Evolutionary conservation across 2,888 invertebrate genomes (phyloP).

Genomic region (Metellina segmentata): DNA sequence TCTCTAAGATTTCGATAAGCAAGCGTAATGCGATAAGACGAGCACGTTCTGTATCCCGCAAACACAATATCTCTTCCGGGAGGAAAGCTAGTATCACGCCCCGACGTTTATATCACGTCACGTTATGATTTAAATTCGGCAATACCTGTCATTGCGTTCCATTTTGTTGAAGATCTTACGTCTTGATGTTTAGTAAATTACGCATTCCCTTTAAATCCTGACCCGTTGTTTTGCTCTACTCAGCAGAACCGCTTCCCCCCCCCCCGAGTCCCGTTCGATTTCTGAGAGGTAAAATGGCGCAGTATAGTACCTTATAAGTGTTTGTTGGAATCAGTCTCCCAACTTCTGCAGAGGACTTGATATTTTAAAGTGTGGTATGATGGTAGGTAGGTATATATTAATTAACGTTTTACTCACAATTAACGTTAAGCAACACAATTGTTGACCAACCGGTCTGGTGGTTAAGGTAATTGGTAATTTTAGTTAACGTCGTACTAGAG

Average conservation of each 20-base stretch:
- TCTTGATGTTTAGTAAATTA: constrained; percentile 75
- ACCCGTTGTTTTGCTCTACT: constrained; percentile 67
- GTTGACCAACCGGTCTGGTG: too few relatives aligned
- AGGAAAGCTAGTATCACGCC: constrained; percentile 62
- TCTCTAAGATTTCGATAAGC: constrained; percentile 3
- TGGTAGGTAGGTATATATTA: too few relatives aligned
- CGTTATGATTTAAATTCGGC: constrained; percentile 76
- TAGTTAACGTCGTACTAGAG: too few relatives aligned
- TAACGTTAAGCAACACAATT: too few relatives aligned
- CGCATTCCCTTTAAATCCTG: constrained; percentile 71
- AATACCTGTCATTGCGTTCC: constrained; percentile 75
- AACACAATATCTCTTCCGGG: constrained; percentile 69
- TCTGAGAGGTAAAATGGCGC: constrained; percentile 37
- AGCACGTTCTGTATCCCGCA: constrained; percentile 54
- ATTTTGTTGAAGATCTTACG: constrained; percentile 74
- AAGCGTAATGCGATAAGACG: constrained; percentile 56
- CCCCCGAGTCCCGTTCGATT: constrained; percentile 4
- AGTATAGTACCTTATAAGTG: not conserved
- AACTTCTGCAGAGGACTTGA: too few relatives aligned
- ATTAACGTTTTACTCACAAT: too few relatives aligned
- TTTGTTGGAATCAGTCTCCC: too few relatives aligned
- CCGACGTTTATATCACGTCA: constrained; percentile 68
- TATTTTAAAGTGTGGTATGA: too few relatives aligned
- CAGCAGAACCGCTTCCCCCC: constrained; percentile 26
- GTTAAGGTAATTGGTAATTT: too few relatives aligned